Conservation (phyloP, 1,140 invertebrate genomes). For the Coboldia fuscipes region DNA sequence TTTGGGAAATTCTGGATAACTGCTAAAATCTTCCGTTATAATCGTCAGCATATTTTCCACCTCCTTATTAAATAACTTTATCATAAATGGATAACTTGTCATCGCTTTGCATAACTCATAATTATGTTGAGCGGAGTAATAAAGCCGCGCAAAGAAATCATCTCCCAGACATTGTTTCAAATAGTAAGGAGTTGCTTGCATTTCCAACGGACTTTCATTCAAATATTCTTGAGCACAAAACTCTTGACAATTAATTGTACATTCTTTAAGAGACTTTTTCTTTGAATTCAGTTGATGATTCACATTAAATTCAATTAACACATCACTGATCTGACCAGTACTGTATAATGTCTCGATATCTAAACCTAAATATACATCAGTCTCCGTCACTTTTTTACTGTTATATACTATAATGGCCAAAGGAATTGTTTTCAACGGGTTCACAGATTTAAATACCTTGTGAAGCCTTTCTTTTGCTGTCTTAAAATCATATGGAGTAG, state of each 20-base stretch:
- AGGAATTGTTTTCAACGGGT: constrained; percentile 3
- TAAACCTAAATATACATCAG: too few species aligned
- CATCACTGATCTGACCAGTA: too few species aligned
- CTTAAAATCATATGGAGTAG: constrained; percentile 5
- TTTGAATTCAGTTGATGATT: too few species aligned
- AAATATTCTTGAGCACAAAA: neutral
- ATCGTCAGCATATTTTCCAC: constrained; percentile 34
- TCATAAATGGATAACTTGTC: constrained; percentile 30
- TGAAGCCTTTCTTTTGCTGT: constrained; percentile 5
- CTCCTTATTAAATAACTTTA: constrained; percentile 38
- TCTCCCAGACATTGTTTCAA: constrained; percentile 16
- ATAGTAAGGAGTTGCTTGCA: constrained; percentile 8
- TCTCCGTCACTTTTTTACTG: too few species aligned
- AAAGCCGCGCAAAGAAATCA: constrained; percentile 39
- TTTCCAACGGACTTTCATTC: constrained; percentile 2
- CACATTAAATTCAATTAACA: too few species aligned
- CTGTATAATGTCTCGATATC: too few species aligned
- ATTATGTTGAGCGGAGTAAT: constrained; percentile 25
- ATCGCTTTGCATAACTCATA: constrained; percentile 22
- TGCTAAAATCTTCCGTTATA: constrained; percentile 26
- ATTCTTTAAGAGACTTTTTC: too few species aligned
- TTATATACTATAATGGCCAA: constrained; percentile 6
- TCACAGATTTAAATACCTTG: constrained; percentile 4
- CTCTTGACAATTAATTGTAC: neutral
- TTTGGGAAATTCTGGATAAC: constrained; percentile 25